Evolutionary conservation across 2,113 vertebrate species (phyloP).

Genomic region (Thomomys bottae): DNA sequence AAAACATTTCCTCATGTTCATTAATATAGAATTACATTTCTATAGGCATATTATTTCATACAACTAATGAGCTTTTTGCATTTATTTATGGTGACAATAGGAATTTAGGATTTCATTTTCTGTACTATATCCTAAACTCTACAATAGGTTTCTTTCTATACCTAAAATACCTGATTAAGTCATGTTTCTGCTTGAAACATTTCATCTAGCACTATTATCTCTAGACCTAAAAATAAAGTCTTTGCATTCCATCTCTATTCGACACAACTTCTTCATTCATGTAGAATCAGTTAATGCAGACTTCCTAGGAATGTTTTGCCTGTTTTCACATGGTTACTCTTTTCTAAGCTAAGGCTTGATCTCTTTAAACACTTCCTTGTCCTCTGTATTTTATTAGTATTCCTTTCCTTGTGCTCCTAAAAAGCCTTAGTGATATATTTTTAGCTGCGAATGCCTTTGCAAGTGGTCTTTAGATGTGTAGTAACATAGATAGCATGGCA

Average conservation of each 20-base stretch:
- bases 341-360: neutral
- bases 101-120: conserved; percentile 27
- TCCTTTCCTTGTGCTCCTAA: neutral
- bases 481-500: neutral
- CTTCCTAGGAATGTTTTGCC: neutral
- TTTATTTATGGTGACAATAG: neutral
- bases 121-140: neutral
- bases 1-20: neutral
- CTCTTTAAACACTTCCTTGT: neutral
- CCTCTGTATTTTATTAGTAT: neutral
- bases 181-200: neutral
- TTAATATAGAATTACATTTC: neutral
- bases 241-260: neutral
- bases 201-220: neutral
- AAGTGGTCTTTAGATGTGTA: conserved; percentile 12
- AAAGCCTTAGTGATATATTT: neutral
- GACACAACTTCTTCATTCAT: neutral
- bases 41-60: neutral
- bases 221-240: neutral
- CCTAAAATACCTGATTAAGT: neutral
- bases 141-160: no score
- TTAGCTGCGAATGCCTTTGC: neutral
- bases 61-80: neutral
- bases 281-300: neutral
- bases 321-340: neutral